Evolutionary conservation across 2,888 invertebrate species (phyloP).

Genomic region (Lottia scabra): DNA sequence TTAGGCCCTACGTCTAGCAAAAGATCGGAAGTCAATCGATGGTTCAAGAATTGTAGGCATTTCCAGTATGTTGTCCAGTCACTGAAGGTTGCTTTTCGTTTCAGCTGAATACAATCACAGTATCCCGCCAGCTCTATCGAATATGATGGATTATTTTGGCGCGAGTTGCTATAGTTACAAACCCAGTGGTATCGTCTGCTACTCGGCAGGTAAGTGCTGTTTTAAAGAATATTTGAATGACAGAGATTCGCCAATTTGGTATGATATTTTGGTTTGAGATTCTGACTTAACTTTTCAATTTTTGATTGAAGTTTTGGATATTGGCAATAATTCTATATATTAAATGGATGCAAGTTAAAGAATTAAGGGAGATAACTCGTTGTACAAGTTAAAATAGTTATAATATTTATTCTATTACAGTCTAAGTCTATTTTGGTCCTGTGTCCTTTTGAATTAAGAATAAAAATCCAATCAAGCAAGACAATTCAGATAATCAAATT

Average conservation of each 20-base stretch:
- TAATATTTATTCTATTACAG: too few species aligned
- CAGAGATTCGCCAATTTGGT: neutral
- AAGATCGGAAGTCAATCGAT: too few species aligned
- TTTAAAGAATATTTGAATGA: neutral
- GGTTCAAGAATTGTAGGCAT: too few species aligned
- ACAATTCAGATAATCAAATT: too few species aligned
- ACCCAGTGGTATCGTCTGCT: conserved; percentile 61
- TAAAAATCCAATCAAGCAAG: too few species aligned
- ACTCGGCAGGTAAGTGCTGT: conserved; percentile 52
- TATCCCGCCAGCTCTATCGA: conserved; percentile 70
- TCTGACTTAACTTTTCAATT: neutral
- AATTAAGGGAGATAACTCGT: too few species aligned
- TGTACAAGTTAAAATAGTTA: too few species aligned
- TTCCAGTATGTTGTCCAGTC: too few species aligned
- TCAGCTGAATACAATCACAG: conserved; percentile 68
- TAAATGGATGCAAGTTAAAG: too few species aligned
- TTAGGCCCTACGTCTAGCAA: too few species aligned
- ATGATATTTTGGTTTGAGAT: neutral
- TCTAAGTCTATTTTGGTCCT: too few species aligned
- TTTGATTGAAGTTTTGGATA: neutral
- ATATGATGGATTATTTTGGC: conserved; percentile 71
- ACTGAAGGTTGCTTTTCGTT: neutral
- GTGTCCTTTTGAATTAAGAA: too few species aligned
- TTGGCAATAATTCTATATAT: neutral
- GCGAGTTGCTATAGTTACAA: conserved; percentile 65